phyloP scores from a whole-genome alignment of 2,797 vertebrate species.

The Leucoraja ocellata region DNA sequence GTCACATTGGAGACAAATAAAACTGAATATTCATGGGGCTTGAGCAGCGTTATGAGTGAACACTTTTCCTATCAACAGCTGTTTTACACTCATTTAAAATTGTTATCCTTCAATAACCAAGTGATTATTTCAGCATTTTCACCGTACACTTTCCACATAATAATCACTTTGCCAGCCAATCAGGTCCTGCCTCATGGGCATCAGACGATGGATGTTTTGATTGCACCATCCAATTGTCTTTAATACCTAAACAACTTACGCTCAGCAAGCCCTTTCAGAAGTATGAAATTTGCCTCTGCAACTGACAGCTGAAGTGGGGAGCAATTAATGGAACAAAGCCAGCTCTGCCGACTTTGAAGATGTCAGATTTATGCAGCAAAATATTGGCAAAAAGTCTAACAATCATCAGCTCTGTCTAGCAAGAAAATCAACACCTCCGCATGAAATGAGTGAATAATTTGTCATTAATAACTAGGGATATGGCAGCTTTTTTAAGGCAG shows the following conservation, averaged over 20 bases:
- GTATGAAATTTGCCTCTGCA: constrained; percentile 18
- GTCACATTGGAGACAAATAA: not conserved
- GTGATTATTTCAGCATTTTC: constrained; percentile 35
- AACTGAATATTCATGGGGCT: constrained; percentile 17
- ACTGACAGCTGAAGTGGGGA: constrained; percentile 9
- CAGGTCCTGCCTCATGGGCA: not conserved
- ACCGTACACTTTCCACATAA: constrained; percentile 12
- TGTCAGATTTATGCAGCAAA: constrained; percentile 6
- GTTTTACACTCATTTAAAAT: constrained; percentile 34
- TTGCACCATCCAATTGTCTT: constrained; percentile 8
- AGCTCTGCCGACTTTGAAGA: not conserved
- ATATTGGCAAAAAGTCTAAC: not conserved
- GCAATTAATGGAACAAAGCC: constrained; percentile 32
- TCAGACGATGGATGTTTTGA: constrained; percentile 31
- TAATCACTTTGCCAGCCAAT: constrained; percentile 28
- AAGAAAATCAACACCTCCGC: constrained; percentile 12
- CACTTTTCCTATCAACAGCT: constrained; percentile 26
- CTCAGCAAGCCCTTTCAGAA: constrained; percentile 28
- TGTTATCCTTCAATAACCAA: constrained; percentile 35
- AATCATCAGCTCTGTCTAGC: not conserved
- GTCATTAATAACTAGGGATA: not conserved
- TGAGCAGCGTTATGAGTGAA: constrained; percentile 26
- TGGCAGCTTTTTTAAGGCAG: not conserved
- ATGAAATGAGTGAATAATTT: constrained; percentile 13
- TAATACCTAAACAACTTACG: not conserved